phyloP scores from a whole-genome alignment of 2,797 vertebrate species.

The Tadarida brasiliensis region DNA sequence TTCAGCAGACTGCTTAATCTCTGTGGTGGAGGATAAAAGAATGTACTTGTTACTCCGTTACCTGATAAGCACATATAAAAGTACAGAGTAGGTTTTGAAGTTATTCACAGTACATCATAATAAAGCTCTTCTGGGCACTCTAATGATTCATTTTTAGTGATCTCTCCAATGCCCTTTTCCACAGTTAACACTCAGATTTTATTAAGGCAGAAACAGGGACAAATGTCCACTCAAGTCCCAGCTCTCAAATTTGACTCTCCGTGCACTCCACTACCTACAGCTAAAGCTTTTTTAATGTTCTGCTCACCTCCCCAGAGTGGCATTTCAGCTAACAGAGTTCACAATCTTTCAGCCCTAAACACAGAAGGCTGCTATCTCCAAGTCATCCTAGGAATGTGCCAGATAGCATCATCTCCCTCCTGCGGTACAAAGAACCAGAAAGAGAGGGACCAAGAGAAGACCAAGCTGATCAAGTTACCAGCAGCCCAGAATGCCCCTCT shows the following conservation, averaged over 20 bases:
- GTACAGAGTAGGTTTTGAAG: slow-evolving; percentile 78
- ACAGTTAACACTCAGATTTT: slow-evolving; percentile 90
- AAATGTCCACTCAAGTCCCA: slow-evolving; percentile 90
- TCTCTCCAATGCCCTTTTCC: slow-evolving; percentile 89
- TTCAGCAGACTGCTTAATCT: slow-evolving; percentile 79
- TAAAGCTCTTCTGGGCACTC: slow-evolving; percentile 88
- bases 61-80: slow-evolving; percentile 80
- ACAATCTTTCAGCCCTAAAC: slow-evolving; percentile 89
- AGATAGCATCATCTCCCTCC: slow-evolving; percentile 94
- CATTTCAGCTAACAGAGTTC: slow-evolving; percentile 90
- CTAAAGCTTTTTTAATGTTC: slow-evolving; percentile 90
- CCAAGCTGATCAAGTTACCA: slow-evolving; percentile 89
- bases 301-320: slow-evolving; percentile 88
- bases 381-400: slow-evolving; percentile 96
- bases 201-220: slow-evolving; percentile 90
- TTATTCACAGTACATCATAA: slow-evolving; percentile 87
- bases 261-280: slow-evolving; percentile 87
- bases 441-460: slow-evolving; percentile 84
- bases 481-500: slow-evolving; percentile 86
- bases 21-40: slow-evolving; percentile 76
- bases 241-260: slow-evolving; percentile 89
- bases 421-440: slow-evolving; percentile 89
- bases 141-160: slow-evolving; percentile 91
- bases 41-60: slow-evolving; percentile 74
- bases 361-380: slow-evolving; percentile 91